A percentile compares a stretch with the other conserved stretches of the same genome.
Conservation (phyloP, 2,797 vertebrate genomes). For the Sandelia bainsii region DNA sequence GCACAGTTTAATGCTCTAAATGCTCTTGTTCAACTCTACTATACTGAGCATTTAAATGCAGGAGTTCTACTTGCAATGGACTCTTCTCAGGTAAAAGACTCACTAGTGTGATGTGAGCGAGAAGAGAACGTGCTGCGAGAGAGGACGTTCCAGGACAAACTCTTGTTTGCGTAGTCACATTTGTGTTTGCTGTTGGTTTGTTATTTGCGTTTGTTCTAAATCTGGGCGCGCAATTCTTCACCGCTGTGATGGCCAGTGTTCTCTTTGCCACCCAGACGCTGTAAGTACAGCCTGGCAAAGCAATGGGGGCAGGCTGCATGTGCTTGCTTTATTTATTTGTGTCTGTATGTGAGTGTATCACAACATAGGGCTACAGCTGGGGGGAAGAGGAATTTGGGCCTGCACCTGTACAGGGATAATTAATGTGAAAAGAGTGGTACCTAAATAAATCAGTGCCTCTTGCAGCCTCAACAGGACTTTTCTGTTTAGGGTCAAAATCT, state of each 20-base stretch:
- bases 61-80: neutral
- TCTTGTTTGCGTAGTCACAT: conserved; percentile 29
- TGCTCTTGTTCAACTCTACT: neutral
- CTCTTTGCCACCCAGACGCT: conserved; percentile 83
- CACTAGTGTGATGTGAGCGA: neutral
- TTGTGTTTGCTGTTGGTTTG: conserved; percentile 61
- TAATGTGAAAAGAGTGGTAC: conserved; percentile 83
- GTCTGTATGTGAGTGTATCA: conserved; percentile 49
- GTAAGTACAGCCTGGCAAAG: conserved; percentile 66
- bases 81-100: neutral
- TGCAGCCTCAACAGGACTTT: conserved; percentile 87
- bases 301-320: conserved; percentile 69
- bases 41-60: neutral
- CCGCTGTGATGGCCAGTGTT: conserved; percentile 63
- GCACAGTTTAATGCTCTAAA: neutral
- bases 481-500: conserved; percentile 89
- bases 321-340: conserved; percentile 59
- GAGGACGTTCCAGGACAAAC: conserved; percentile 46
- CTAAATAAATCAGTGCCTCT: conserved; percentile 89
- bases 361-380: conserved; percentile 70
- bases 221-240: conserved; percentile 77
- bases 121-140: conserved; percentile 10
- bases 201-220: conserved; percentile 80
- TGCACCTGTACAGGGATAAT: conserved; percentile 87
- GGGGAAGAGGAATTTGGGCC: conserved; percentile 82